Evolutionary conservation across 1,140 invertebrate species (phyloP).

Genomic region (Megalonaias nervosa): DNA sequence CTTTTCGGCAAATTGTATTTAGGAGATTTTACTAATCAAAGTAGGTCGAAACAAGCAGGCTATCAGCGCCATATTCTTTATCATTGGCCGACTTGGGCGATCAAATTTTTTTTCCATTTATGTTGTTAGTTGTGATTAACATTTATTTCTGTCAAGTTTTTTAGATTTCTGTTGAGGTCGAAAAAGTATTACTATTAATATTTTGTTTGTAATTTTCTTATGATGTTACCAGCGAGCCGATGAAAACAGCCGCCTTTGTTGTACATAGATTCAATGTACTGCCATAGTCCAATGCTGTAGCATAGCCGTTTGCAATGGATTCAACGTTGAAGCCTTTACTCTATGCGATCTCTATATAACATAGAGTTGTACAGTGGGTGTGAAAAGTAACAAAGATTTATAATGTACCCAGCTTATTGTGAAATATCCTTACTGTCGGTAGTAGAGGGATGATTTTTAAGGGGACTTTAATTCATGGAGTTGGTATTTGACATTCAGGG

Average conservation of each 20-base stretch:
- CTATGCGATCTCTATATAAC: constrained; percentile 48
- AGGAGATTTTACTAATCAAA: no score
- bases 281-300: constrained; percentile 37
- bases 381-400: constrained; percentile 28
- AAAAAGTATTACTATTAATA: no score
- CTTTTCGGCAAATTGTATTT: no score
- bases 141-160: no score
- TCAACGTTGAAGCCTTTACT: constrained; percentile 33
- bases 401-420: constrained; percentile 2
- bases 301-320: neutral
- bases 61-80: no score
- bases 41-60: no score
- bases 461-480: constrained; percentile 61
- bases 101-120: no score
- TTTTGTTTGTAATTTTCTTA: no score
- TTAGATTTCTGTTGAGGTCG: no score
- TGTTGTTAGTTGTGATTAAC: no score
- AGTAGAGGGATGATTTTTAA: constrained; percentile 49
- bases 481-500: constrained; percentile 58
- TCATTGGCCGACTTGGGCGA: no score
- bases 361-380: constrained; percentile 41
- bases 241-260: constrained; percentile 25
- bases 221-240: no score
- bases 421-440: constrained; percentile 15
- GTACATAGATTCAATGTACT: constrained; percentile 22